Evolutionary conservation across 2,113 vertebrate species (phyloP).

Genomic region (Copsychus sechellarum): DNA sequence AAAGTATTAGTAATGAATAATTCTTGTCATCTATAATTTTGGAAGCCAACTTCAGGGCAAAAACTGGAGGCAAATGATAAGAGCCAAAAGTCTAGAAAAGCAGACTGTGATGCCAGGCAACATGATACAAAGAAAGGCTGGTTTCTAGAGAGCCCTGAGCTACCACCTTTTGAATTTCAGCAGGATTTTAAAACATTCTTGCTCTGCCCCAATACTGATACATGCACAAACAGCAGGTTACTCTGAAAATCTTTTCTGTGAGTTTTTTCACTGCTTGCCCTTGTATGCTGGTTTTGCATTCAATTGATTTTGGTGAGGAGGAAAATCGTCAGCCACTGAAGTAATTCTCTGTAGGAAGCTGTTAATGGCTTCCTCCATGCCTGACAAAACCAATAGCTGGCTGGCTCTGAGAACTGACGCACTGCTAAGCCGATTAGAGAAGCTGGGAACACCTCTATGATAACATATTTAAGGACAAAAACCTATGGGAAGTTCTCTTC

Average conservation of each 20-base stretch:
- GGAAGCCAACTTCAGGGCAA: not conserved
- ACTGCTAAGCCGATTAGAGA: not conserved
- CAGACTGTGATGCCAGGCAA: not conserved
- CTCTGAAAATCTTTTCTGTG: not conserved
- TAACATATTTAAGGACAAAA: not conserved
- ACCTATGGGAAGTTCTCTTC: fast-evolving
- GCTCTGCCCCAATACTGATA: not conserved
- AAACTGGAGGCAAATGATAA: not conserved
- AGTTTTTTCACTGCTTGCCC: not conserved
- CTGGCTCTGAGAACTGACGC: not conserved
- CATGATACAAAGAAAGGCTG: not conserved
- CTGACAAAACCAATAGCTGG: not conserved
- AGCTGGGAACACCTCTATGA: not conserved
- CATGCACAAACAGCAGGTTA: not conserved
- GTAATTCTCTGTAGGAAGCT: not conserved
- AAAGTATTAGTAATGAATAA: not conserved
- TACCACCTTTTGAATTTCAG: not conserved
- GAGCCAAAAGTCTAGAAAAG: not conserved
- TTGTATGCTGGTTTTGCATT: not conserved
- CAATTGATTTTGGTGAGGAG: not conserved
- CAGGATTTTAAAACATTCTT: not conserved
- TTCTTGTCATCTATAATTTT: not conserved
- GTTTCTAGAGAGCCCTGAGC: not conserved
- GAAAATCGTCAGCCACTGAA: not conserved
- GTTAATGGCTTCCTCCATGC: not conserved